Percentiles rank a stretch among this genome's conserved stretches.
Conservation (phyloP, 2,888 invertebrate species). For the Temnothorax ravouxi region DNA sequence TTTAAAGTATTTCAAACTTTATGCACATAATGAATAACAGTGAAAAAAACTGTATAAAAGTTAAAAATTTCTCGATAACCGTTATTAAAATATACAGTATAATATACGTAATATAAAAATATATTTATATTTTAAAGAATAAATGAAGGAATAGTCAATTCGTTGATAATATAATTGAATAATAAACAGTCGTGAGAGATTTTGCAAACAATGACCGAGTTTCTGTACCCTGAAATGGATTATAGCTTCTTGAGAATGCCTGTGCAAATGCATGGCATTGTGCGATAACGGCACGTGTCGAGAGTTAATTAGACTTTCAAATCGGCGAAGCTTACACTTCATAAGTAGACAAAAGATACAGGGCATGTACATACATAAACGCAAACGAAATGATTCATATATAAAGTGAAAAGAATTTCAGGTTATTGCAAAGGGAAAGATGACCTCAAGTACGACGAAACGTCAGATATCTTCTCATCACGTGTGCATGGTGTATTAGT, state of each 20-base stretch:
- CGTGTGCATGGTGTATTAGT: neutral
- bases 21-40: neutral
- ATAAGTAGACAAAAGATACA: neutral
- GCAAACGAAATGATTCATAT: neutral
- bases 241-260: constrained; percentile 8
- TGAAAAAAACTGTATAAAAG: neutral
- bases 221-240: neutral
- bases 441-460: neutral
- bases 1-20: neutral
- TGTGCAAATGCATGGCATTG: constrained; percentile 18
- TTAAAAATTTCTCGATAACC: neutral
- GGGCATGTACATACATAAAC: neutral
- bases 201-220: neutral
- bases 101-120: neutral
- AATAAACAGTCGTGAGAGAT: neutral
- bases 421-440: neutral
- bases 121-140: neutral
- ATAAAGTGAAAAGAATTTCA: neutral
- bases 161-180: constrained; percentile 14
- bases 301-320: constrained; percentile 16
- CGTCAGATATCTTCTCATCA: neutral
- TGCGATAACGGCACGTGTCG: neutral
- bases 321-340: neutral
- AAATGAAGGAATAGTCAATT: neutral
- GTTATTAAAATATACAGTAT: neutral